Base-by-base conservation (phyloP, 35 echinoderm and acorn worm species). In the Stichopus chloronotus region DNA sequence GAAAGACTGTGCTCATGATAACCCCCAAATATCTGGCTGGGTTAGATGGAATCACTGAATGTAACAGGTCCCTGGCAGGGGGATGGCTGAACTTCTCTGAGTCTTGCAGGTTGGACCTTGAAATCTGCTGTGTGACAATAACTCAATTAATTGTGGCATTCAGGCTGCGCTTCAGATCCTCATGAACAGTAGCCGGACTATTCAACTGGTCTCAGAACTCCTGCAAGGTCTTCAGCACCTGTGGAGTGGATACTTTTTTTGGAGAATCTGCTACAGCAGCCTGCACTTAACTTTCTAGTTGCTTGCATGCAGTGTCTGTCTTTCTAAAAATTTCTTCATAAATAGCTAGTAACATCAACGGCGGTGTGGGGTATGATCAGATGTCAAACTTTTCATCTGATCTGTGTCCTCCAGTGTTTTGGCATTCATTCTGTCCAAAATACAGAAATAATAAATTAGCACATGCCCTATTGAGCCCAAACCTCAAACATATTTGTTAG, bases 201-300 rank as follows among this genome's bases (percentile, higher is more conserved):
- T n/a, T 69, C 19, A 88, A 60, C 30, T 88, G 85, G 8, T 8
- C 30, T 30, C 61, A 57, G 4, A 88, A 24, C 58, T 88, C 86
- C 58, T 88, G 57, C 20, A 61, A 53, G 21, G 17, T 68, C 8
- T 59, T 55, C 52, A 85, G 53, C 52, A 85, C 82, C 52, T 17
- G 9, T 4, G 60, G 6, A 8, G 17, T 63, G 0, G 59, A 63
- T 63, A 12, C 17, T 12, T 9, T 63, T 63, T 63, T 16, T 12
- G 60, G 9, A 9, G 17, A 63, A 9, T 63, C 60, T 12, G 9
- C 17, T 2, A 12, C 17, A n/a, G 57, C 85, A 11, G 85, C 10
- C 30, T 87, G 53, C 7, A 57, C 85, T 87, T 19, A 59, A 0
- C 20, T 60, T 17, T 54, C 85, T 17, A 87, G 13, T 17, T 30